Evolutionary conservation across 2,113 vertebrate species (phyloP), one percentile per base, ranked within the genome.

Genomic region (Cryptotis parvus): DNA sequence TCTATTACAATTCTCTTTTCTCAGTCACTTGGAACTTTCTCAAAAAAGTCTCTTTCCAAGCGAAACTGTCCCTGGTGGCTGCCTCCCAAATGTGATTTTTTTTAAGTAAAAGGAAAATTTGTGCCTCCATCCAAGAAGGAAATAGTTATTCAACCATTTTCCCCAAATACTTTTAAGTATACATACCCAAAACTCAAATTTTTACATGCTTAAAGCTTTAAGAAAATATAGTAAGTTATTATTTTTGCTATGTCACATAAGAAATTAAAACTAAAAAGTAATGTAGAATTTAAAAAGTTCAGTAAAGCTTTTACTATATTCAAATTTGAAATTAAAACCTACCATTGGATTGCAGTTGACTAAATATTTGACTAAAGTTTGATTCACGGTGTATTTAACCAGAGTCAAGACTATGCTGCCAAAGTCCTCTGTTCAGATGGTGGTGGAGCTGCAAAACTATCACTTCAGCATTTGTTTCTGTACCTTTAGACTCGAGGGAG

Each of bases 1-100:
- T 94, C 93, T 93, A 96, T 96, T 94, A 96, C 92, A 95, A 94
- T 94, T 96, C 88, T 94, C 90, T 96, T 94, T 94, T 96, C 92
- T 96, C 95, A 94, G 88, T 96, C 95, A 94, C 80, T 96, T 96
- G 94, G 95, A 97, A 96, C 94, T 92, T 89, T 89, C 90, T 95
- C 90, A 96, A 95, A 58, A 97, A 94, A 90, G 79, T 93, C 84
- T 94, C 86, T 94, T 94, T 96, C 91, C 94, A 90, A 96, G 85
- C 90, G 93, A 96, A 96, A 94, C 93, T 94, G 88, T 96, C 95
- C 90, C 92, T 90, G 79, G 94, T 96, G 93, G 83, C 93, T 85
- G 91, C 91, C 91, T 95, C 88, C 89, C 93, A 94, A 96, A 94
- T 93, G 88, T 75, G 55, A 84, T 69, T 93, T 89, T 95, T 93